Conservation (phyloP, 1,140 invertebrate species). For the Muscidifurax raptorellus region DNA sequence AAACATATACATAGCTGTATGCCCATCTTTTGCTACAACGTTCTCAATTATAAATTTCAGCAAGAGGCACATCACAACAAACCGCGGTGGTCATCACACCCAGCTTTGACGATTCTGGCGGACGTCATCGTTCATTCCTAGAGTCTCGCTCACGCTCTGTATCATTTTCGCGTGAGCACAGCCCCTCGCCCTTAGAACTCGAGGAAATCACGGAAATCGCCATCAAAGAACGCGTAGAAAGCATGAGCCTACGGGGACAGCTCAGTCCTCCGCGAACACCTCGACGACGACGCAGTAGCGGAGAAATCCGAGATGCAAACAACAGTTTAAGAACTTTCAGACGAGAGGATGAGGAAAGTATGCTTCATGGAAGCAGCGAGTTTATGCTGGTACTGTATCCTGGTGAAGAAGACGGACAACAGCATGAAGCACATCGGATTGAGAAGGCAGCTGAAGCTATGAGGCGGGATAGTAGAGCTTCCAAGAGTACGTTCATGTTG, state of each 20-base stretch:
- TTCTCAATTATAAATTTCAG: slow-evolving; percentile 16
- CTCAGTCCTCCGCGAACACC: background rate
- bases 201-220: slow-evolving; percentile 50
- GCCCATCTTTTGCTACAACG: background rate
- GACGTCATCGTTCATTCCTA: slow-evolving; percentile 11
- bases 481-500: background rate
- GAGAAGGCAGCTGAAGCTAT: background rate
- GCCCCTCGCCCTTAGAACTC: slow-evolving; percentile 55
- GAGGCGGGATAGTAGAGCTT: background rate
- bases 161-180: slow-evolving; percentile 46
- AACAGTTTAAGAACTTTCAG: background rate
- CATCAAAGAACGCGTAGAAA: slow-evolving; percentile 24
- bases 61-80: background rate
- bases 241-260: background rate
- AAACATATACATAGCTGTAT: background rate
- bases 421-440: background rate
- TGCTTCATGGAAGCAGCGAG: slow-evolving; percentile 80
- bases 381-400: slow-evolving; percentile 88
- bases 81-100: slow-evolving; percentile 26
- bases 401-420: slow-evolving; percentile 75
- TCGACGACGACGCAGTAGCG: slow-evolving; percentile 30
- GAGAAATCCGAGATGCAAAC: background rate
- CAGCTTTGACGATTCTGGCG: slow-evolving; percentile 52
- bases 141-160: background rate
- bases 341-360: slow-evolving; percentile 62